Percentiles rank a stretch among this genome's conserved stretches.
Evolutionary conservation across 2,888 invertebrate genomes (phyloP).

Genomic region (Cryptus armator): DNA sequence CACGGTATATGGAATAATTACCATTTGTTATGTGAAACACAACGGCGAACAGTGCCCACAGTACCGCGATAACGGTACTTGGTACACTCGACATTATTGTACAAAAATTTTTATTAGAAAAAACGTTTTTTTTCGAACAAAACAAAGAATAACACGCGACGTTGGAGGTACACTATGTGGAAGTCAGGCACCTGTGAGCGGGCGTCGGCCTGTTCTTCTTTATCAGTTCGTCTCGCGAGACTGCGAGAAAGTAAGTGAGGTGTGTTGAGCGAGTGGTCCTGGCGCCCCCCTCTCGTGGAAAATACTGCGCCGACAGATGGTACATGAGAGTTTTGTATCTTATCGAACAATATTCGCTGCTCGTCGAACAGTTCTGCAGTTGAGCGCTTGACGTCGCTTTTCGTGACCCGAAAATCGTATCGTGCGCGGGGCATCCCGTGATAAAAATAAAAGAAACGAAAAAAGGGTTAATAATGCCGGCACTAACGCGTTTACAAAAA

Average conservation of each 20-base stretch:
- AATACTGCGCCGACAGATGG: too few species aligned
- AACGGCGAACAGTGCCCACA: slow-evolving; percentile 33
- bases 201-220: slow-evolving; percentile 56
- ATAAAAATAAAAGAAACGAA: not conserved
- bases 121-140: not conserved
- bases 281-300: too few species aligned
- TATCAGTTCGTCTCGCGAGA: not conserved
- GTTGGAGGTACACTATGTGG: not conserved
- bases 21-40: slow-evolving; percentile 43
- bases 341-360: too few species aligned
- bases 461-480: slow-evolving; percentile 84
- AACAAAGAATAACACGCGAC: slow-evolving; percentile 9
- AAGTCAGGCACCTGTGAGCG: slow-evolving; percentile 30
- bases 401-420: too few species aligned
- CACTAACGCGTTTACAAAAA: slow-evolving; percentile 87
- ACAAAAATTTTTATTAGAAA: not conserved
- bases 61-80: slow-evolving; percentile 32
- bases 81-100: slow-evolving; percentile 42
- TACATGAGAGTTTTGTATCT: too few species aligned
- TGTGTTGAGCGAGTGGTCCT: not conserved
- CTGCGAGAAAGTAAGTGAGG: not conserved
- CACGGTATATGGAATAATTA: slow-evolving; percentile 33
- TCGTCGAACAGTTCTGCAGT: too few species aligned
- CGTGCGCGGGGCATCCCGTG: not conserved
- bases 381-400: too few species aligned